These are phyloP conservation scores for Elanus axillaris DNA, from an alignment of 2,113 vertebrate species.

Conservation along the genomic window DNA sequence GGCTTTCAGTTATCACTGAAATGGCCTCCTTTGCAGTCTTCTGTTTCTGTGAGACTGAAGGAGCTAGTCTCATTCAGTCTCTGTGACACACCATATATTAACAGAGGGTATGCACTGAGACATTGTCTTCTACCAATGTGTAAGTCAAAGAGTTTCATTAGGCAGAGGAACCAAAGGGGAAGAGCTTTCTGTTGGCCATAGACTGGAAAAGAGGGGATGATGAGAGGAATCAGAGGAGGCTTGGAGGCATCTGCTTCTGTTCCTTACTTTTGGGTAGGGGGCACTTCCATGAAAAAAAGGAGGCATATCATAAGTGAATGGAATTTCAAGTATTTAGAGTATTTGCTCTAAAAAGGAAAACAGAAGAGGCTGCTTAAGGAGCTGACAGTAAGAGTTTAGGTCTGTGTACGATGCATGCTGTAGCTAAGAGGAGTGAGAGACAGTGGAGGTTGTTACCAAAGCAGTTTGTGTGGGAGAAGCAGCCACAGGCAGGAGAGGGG, in stretches of 20 bases:
- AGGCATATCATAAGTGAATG: neutral
- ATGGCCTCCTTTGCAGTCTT: neutral
- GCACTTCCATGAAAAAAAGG: neutral
- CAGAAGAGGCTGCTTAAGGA: neutral
- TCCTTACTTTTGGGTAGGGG: neutral
- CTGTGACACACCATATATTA: neutral
- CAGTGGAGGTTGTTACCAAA: neutral
- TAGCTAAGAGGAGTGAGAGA: neutral
- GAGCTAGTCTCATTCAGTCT: neutral
- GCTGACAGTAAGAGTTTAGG: neutral
- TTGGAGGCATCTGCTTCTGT: neutral
- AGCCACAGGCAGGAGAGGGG: neutral
- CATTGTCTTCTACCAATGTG: neutral
- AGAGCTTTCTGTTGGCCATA: neutral
- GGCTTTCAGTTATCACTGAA: neutral
- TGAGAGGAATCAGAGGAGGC: neutral
- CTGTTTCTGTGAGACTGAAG: neutral
- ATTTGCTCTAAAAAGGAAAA: neutral
- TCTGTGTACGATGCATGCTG: neutral
- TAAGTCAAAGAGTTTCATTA: neutral
- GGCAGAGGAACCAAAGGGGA: neutral
- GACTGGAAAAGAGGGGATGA: neutral
- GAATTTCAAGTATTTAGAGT: neutral
- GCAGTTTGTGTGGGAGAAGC: neutral
- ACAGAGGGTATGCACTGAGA: neutral